A percentile compares a stretch with the other conserved stretches of the same genome.
These are phyloP conservation scores for Neomorphus geoffroyi DNA, from an alignment of 2,797 vertebrate species.

Conservation along the genomic window DNA sequence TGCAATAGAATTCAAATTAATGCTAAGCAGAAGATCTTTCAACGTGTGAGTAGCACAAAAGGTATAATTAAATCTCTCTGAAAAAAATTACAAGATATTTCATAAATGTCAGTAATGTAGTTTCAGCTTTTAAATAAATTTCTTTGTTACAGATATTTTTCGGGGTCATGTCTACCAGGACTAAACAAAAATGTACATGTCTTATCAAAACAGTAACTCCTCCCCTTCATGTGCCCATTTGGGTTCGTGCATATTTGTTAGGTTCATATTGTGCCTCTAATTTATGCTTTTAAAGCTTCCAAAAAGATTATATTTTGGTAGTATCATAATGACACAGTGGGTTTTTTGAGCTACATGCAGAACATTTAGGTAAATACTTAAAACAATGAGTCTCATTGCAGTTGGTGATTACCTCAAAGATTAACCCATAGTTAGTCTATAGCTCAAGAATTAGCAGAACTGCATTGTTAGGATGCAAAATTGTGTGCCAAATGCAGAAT, in stretches of 20 bases:
- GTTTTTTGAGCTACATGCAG: background rate
- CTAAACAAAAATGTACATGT: background rate
- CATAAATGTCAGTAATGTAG: background rate
- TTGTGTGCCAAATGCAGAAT: background rate
- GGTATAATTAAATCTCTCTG: conserved; percentile 47
- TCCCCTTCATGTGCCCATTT: background rate
- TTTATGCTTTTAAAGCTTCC: background rate
- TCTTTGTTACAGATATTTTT: background rate
- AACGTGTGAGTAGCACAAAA: background rate
- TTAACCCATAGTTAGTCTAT: background rate
- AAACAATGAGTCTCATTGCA: background rate
- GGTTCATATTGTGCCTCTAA: background rate
- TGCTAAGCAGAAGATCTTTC: background rate
- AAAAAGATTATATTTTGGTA: background rate
- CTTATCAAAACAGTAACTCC: background rate
- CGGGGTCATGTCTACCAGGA: background rate
- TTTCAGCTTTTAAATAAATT: background rate
- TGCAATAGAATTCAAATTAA: conserved; percentile 46
- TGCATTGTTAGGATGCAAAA: background rate
- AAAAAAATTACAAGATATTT: conserved; percentile 3
- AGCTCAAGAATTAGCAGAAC: background rate
- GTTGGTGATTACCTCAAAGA: background rate
- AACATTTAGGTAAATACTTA: background rate
- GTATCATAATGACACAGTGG: background rate
- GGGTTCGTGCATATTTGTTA: background rate